Evolutionary conservation across 2,888 invertebrate species (phyloP), one percentile per base, ranked within the genome.

Genomic region (Lasioglossum lativentre): DNA sequence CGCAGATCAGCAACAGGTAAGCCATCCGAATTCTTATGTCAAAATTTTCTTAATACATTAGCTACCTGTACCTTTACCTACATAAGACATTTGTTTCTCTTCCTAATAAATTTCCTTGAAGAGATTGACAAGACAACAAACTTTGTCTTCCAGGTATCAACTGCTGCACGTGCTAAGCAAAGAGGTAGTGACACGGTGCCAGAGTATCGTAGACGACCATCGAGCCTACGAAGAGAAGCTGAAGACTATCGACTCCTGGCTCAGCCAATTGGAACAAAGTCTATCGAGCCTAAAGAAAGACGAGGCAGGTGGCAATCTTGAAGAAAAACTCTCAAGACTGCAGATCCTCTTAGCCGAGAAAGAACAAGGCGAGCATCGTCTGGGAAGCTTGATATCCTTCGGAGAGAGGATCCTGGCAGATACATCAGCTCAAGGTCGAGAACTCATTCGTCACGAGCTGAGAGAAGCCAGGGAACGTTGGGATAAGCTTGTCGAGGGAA

Each of bases 331-430:
- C 0, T 97, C 97, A 85, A 96, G 97, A 88, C 95, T 98, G 27
- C 97, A 97, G 95, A 96, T 97, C 2, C 95, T 98, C 77, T 94
- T 97, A 75, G 96, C 97, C 16, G 99, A 99, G 93, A 97, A 97
- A 89, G 98, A 99, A 90, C 97, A 98, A 93, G 98, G 98, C 1
- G 97, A 98, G 91, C 97, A 97, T 91, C 97, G 98, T 91, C 96
- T 99, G 52, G 96, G 97, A 78, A 96, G 97, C 63, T 95, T 98
- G 30, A 97, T 97, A 23, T 96, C 97, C 4, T 96, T 97, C 0
- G 98, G 98, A 4, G 99, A 99, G 93, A 97, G 97, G 94, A 96
- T 99, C n/a, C 96, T 98, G 86, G 98, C 99, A 0, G 98, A 98
- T 95, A 99, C 99, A 3, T 98, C 99, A 16, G 97, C 99, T 0